Base-by-base conservation (phyloP, 1,140 invertebrate genomes). In the Drosophila albomicans region DNA sequence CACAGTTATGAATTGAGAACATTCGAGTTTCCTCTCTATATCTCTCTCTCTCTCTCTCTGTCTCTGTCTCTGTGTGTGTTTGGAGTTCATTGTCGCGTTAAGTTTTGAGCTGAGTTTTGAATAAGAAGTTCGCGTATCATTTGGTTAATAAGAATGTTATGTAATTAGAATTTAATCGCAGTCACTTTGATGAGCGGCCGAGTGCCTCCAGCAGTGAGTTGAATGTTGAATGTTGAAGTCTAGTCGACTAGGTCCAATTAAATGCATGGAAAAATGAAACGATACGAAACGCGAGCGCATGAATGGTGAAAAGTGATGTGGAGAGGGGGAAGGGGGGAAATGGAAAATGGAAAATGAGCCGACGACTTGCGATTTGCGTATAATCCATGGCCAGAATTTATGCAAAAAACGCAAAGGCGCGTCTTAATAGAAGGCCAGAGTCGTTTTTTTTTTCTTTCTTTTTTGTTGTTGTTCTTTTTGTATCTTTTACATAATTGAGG, bases 91-190 rank as follows among this genome's bases (percentile, higher is more conserved):
- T 72, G 43, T 57, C 69, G 62, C 69, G 45, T 51, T 57, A 65
- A 64, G 49, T 15, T 56, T 20, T 66, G 54, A 54, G 43, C 63
- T 16, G 35, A 7, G 35, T 38, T 30, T 38, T 43, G 20, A 25
- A 30, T 35, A 20, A 32, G 28, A 13, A 54, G 46, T 59, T 57
- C 61, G 70, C 64, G 51, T 82, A 88, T 80, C 73, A 82, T 80
- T 87, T 77, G 80, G 80, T 58, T 82, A 82, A 75, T 71, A 78
- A 87, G 70, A 74, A 54, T 77, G 45, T 76, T 84, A 71, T 30
- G 57, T 88, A 88, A 84, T 88, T 88, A 88, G 75, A 87, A 86
- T 79, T 49, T 87, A 86, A 86, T 86, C 82, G 79, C 67, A 71
- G 78, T 71, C 16, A 15, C 38, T 43, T 71, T 61, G 54, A 57